Conservation (phyloP, 2,888 invertebrate species). For the Neria commutata region DNA sequence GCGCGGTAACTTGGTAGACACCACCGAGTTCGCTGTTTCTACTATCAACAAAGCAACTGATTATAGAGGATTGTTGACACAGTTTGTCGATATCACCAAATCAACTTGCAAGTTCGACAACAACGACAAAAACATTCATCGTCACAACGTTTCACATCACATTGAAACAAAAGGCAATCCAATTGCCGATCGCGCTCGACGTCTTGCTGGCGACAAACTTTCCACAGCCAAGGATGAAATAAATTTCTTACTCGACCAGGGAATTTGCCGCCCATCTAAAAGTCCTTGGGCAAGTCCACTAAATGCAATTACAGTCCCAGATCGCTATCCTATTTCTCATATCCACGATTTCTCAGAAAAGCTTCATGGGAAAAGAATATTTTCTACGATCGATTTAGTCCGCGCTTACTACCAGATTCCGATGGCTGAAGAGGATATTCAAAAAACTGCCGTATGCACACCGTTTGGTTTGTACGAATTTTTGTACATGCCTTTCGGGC, state of each 20-base stretch:
- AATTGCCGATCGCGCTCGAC: constrained; percentile 12
- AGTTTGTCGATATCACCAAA: constrained; percentile 17
- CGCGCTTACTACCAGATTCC: no score
- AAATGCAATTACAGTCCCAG: no score
- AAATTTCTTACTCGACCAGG: constrained; percentile 15
- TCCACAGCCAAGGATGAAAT: constrained; percentile 9
- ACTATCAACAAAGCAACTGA: constrained; percentile 7
- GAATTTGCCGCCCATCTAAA: constrained; percentile 19
- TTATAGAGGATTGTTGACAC: constrained; percentile 11
- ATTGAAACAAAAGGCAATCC: constrained; percentile 21
- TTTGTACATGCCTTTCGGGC: no score
- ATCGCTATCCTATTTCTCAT: no score
- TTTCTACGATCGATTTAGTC: no score
- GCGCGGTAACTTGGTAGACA: no score
- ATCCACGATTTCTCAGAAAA: no score
- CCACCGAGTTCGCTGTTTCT: constrained; percentile 7
- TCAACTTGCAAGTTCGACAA: constrained; percentile 12
- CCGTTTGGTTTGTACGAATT: no score
- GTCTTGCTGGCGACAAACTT: constrained; percentile 20
- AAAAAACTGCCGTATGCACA: no score
- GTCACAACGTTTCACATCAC: constrained; percentile 9
- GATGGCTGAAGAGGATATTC: no score
- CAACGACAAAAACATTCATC: neutral
- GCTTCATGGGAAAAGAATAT: no score
- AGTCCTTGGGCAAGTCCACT: constrained; percentile 16